phyloP scores from a whole-genome alignment of 2,113 vertebrate genomes.

The Cochlearius cochlearius region DNA sequence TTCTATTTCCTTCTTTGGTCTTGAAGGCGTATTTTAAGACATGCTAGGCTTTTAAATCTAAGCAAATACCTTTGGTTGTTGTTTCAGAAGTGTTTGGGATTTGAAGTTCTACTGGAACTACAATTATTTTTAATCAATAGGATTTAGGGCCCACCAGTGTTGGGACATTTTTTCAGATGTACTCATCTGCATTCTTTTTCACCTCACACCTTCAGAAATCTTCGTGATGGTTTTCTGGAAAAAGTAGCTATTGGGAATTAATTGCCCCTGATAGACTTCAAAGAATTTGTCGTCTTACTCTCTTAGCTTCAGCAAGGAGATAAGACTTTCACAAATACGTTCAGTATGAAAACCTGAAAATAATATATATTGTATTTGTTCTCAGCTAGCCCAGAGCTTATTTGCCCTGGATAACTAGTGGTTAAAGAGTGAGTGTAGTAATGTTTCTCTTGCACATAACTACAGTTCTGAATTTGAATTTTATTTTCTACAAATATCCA shows the following conservation, averaged over 20 bases:
- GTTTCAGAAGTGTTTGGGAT: background rate
- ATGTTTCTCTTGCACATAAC: background rate
- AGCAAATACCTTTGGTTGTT: background rate
- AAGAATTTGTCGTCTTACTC: background rate
- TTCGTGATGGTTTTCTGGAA: background rate
- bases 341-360: background rate
- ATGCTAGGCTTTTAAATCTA: background rate
- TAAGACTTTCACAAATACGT: background rate
- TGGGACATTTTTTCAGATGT: background rate
- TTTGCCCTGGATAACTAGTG: background rate
- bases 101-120: background rate
- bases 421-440: background rate
- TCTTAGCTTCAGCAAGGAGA: background rate
- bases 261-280: background rate
- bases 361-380: background rate
- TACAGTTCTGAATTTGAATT: background rate
- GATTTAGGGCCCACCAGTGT: fast-evolving
- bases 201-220: background rate
- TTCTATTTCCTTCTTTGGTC: background rate
- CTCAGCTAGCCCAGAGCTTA: background rate
- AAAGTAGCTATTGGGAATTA: background rate
- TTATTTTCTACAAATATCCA: background rate
- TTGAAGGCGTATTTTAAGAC: background rate
- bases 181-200: background rate
- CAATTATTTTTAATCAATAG: background rate